These are phyloP conservation scores for Naja naja DNA, from an alignment of 2,113 vertebrate genomes.

Conservation along the genomic window DNA sequence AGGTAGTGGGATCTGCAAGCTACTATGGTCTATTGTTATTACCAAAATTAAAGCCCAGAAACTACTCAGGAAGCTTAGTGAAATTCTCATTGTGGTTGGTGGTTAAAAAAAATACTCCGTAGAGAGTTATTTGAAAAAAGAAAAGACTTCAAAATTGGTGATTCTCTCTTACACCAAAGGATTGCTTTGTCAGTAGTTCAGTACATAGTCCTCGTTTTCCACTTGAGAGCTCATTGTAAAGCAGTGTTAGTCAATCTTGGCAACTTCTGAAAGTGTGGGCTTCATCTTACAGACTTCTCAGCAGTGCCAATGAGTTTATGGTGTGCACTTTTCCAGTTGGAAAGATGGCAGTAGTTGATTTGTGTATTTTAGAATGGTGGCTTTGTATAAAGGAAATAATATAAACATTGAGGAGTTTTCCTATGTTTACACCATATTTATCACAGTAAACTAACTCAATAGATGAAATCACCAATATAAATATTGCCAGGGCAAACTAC, in stretches of 20 bases:
- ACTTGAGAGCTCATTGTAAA: not conserved
- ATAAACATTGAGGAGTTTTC: not conserved
- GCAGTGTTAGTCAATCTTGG: not conserved
- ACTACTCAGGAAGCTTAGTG: not conserved
- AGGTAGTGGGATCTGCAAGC: not conserved
- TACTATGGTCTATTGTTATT: not conserved
- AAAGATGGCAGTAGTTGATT: not conserved
- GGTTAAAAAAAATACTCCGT: not conserved
- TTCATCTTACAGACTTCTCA: not conserved
- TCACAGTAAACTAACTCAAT: not conserved
- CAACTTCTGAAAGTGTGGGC: not conserved
- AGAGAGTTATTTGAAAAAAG: not conserved
- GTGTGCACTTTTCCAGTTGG: not conserved
- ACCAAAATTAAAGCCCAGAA: not conserved
- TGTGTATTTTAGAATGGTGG: not conserved
- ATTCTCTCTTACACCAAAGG: not conserved
- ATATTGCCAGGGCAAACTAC: not conserved
- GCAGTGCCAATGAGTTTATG: not conserved
- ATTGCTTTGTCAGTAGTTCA: not conserved
- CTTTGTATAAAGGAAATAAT: not conserved
- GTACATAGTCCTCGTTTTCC: not conserved
- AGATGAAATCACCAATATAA: not conserved
- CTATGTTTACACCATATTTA: not conserved
- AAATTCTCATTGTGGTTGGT: not conserved
- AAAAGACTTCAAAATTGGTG: not conserved